Percentiles rank a stretch among this genome's conserved stretches.
Conservation (phyloP, 2,113 vertebrate genomes). For the Rousettus leschenaultii region DNA sequence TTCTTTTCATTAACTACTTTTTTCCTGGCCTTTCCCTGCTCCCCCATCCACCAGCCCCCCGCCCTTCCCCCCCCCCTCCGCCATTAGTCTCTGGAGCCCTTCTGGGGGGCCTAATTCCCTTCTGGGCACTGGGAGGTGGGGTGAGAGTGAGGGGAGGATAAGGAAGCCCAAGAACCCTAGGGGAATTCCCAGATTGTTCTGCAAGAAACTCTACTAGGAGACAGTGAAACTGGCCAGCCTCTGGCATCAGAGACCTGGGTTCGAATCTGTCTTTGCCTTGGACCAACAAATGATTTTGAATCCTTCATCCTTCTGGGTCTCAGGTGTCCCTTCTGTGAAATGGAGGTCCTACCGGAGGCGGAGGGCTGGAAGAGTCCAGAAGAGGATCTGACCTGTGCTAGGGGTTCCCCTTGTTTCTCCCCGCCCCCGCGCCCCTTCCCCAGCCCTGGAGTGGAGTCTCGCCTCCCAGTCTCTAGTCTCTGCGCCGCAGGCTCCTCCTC, state of each 20-base stretch:
- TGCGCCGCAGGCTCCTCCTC: slow-evolving; percentile 66
- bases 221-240: not conserved
- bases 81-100: not conserved
- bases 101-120: not conserved
- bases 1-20: not conserved
- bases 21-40: not conserved
- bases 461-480: not conserved
- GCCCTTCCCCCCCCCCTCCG: too few species aligned
- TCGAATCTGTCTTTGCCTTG: not conserved
- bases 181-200: not conserved
- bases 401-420: not conserved
- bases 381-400: not conserved
- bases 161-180: not conserved
- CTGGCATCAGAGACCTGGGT: not conserved
- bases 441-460: not conserved
- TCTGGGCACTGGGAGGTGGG: not conserved
- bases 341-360: not conserved
- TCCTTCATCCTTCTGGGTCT: not conserved
- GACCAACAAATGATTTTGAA: not conserved
- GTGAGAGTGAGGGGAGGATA: not conserved
- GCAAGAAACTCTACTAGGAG: not conserved
- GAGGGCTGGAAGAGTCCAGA: not conserved
- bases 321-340: not conserved
- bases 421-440: not conserved
- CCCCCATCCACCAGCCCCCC: not conserved